Evolutionary conservation across 2,113 vertebrate species (phyloP).

Genomic region (Grallaria varia): DNA sequence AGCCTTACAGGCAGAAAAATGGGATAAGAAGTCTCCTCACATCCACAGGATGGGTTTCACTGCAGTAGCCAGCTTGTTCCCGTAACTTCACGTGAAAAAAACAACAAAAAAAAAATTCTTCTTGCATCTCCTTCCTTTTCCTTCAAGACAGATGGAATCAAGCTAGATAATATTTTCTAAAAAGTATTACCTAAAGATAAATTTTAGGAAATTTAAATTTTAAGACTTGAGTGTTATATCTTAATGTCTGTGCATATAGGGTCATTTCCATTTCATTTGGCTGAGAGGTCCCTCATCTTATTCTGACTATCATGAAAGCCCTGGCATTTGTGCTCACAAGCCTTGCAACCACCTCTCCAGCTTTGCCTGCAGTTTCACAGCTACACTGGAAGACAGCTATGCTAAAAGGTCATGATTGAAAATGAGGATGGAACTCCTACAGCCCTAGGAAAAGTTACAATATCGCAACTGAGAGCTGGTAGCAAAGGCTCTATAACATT

Average conservation of each 20-base stretch:
- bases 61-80: background rate
- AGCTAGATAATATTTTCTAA: background rate
- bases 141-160: background rate
- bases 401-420: background rate
- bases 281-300: background rate
- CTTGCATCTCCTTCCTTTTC: background rate
- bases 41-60: background rate
- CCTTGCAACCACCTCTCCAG: background rate
- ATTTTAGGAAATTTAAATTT: background rate
- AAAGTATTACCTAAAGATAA: background rate
- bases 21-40: background rate
- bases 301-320: background rate
- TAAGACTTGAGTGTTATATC: background rate
- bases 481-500: background rate
- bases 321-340: background rate
- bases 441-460: background rate
- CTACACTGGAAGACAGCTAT: background rate
- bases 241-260: background rate
- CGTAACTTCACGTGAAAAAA: background rate
- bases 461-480: background rate
- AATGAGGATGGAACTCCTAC: background rate
- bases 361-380: background rate
- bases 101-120: no score
- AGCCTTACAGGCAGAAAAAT: background rate
- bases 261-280: background rate